phyloP scores from a whole-genome alignment of 2,113 vertebrate species.

The Lynx canadensis region DNA sequence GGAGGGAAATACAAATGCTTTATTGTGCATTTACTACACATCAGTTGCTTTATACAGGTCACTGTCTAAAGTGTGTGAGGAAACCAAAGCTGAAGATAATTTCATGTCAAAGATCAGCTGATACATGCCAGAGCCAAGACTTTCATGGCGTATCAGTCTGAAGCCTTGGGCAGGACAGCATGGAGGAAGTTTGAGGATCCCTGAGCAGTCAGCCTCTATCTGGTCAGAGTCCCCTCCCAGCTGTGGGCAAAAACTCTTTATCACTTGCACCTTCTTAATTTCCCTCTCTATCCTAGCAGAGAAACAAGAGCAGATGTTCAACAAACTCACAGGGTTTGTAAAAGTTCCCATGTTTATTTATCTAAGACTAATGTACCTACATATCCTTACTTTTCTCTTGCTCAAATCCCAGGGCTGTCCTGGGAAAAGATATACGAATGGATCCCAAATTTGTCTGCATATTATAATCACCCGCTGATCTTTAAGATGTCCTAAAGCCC shows the following conservation, averaged over 20 bases:
- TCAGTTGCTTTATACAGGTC: not conserved
- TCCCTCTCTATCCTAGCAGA: not conserved
- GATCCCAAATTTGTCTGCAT: not conserved
- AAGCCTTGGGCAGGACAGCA: not conserved
- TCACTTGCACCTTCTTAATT: not conserved
- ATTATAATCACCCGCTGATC: not conserved
- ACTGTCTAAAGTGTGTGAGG: not conserved
- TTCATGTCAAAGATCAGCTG: not conserved
- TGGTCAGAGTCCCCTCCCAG: not conserved
- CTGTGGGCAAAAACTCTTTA: not conserved
- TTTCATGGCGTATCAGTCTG: not conserved
- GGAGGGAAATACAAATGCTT: not conserved
- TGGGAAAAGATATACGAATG: not conserved
- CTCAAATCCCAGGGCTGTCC: not conserved
- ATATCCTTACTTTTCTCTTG: not conserved
- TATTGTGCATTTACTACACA: not conserved
- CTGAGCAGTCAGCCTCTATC: not conserved
- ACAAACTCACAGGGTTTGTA: not conserved
- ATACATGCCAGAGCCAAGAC: not conserved
- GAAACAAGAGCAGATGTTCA: not conserved
- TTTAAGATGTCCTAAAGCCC: not conserved
- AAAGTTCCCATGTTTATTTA: not conserved
- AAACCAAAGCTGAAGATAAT: not conserved
- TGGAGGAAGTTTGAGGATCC: rapidly evolving
- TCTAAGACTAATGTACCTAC: not conserved